Evolutionary conservation across 2,888 invertebrate species (phyloP), one percentile per base, ranked within the genome.

Genomic region (Strigamia maritima): DNA sequence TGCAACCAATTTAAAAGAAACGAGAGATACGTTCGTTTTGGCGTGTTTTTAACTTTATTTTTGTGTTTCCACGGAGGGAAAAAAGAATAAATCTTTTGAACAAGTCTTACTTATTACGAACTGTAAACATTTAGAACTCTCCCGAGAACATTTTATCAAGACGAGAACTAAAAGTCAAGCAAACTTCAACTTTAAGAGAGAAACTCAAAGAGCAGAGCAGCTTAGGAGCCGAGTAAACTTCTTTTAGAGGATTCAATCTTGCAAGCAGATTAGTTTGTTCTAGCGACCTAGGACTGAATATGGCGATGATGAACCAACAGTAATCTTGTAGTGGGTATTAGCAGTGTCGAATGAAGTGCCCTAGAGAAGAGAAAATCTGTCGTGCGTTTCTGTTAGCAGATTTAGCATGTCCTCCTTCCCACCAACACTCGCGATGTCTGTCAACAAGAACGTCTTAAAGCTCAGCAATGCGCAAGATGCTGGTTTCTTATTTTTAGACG

Each of bases 281-380:
- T 54, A 19, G 54, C 2, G 8, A 54, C 19, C 54, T 19, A 70
- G 70, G 28, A 70, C 26, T 70, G 26, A 70, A 70, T 70, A 70
- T 28, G 70, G 16, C 26, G 70, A 70, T 70, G 70, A 70, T 70
- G 70, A 70, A 70, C 26, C 70, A 70, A 70, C 70, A 26, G 70
- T 70, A 70, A 70, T 70, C 70, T 70, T 28, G 70, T 70, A 70
- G 26, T 28, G 70, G 70, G 70, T 70, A 70, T 70, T 70, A 70
- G 70, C 70, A 70, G 28, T 70, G 70, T 70, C 70, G 28, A 28
- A n/a, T 28, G 70, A 70, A 70, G 70, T 70, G 28, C 70, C 28
- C 14, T 16, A 7, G 70, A 26, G 70, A 70, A 26, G 70, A 60
- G 70, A 28, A 70, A 70, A 70, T 70, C 70, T 70, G 70, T 54